These are phyloP conservation scores for Pocillopora grandis DNA, from an alignment of 92 coral and sea anemone genomes.

Conservation along the genomic window DNA sequence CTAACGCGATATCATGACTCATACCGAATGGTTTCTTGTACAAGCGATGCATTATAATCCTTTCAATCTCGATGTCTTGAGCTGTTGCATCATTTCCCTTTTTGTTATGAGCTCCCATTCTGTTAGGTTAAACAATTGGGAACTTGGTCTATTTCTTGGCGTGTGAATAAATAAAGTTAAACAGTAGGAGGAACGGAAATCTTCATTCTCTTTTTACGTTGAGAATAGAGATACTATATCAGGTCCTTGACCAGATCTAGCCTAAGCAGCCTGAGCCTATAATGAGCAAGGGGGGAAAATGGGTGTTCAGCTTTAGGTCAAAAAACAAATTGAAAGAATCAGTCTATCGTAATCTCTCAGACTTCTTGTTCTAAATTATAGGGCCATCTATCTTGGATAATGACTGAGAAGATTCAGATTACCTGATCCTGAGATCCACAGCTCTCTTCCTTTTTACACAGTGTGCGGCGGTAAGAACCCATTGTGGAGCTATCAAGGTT, in stretches of 20 bases:
- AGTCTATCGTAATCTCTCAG: too few relatives aligned
- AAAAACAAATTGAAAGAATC: too few relatives aligned
- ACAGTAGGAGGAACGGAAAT: too few relatives aligned
- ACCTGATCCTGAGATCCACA: slow-evolving; percentile 40
- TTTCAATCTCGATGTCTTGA: slow-evolving; percentile 51
- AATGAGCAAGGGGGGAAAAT: too few relatives aligned
- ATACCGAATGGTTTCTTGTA: slow-evolving; percentile 55
- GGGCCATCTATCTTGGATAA: background rate
- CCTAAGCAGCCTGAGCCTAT: too few relatives aligned
- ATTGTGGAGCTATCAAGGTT: slow-evolving; percentile 56
- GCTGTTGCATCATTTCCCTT: slow-evolving; percentile 24
- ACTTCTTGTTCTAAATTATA: too few relatives aligned
- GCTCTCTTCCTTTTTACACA: slow-evolving; percentile 36
- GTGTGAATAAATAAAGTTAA: too few relatives aligned
- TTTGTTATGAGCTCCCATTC: slow-evolving; percentile 55
- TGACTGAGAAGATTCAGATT: background rate
- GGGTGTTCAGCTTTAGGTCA: too few relatives aligned
- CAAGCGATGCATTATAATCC: slow-evolving; percentile 34
- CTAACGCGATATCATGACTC: slow-evolving; percentile 56
- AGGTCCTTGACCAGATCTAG: too few relatives aligned
- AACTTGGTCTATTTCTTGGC: too few relatives aligned
- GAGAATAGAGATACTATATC: too few relatives aligned
- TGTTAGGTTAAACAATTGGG: background rate
- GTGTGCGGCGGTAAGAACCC: slow-evolving; percentile 65
- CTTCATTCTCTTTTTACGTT: too few relatives aligned